Evolutionary conservation across 2,888 invertebrate genomes (phyloP).

Genomic region (Melinaea menophilus): DNA sequence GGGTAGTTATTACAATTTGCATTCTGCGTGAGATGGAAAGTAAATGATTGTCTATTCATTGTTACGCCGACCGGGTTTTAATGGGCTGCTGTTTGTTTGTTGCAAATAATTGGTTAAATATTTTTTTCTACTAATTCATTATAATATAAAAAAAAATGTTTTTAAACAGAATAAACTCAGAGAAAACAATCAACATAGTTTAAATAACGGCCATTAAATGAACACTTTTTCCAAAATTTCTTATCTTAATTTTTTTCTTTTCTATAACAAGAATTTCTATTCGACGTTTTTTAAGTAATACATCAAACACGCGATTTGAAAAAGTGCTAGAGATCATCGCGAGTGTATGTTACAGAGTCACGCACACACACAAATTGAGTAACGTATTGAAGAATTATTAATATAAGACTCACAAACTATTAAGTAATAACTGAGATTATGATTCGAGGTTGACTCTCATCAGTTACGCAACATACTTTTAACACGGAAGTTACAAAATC

Average conservation of each 20-base stretch:
- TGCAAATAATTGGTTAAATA: conserved; percentile 1
- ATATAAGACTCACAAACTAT: conserved; percentile 9
- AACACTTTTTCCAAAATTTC: too few relatives aligned
- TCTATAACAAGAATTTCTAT: conserved; percentile 16
- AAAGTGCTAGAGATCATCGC: not conserved
- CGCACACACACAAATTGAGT: conserved; percentile 7
- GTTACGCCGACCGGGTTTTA: conserved; percentile 27
- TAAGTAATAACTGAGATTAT: conserved; percentile 6
- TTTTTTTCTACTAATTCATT: not conserved
- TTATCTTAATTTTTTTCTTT: too few relatives aligned
- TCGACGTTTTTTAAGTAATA: conserved; percentile 16
- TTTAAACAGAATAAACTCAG: too few relatives aligned
- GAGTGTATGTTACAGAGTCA: conserved; percentile 9
- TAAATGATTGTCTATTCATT: conserved; percentile 32
- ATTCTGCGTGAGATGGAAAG: conserved; percentile 58
- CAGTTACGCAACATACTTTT: conserved; percentile 30
- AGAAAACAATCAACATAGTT: not conserved
- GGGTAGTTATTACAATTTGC: conserved; percentile 39
- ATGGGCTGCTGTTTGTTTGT: conserved; percentile 8
- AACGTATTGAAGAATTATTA: conserved; percentile 12
- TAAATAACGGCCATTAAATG: conserved; percentile 20
- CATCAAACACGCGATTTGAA: conserved; percentile 19
- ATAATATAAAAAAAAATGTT: too few relatives aligned
- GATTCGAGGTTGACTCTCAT: conserved; percentile 21
- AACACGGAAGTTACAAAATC: conserved; percentile 41